Conservation (phyloP, 2,888 invertebrate species). For the Neocrepidodera transversa region DNA sequence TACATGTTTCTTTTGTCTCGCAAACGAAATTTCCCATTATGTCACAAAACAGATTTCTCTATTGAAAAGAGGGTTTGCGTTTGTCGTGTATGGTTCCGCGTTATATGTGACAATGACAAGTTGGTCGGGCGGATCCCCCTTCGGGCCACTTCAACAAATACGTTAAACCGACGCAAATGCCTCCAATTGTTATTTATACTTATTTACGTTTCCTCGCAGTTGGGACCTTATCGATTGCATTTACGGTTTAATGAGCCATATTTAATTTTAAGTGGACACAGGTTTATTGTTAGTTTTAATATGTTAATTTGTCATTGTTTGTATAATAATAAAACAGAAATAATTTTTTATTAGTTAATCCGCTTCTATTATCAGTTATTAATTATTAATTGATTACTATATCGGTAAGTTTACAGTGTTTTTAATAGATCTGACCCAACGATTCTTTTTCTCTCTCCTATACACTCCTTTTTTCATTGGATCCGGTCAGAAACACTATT, state of each 20-base stretch:
- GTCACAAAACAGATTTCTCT: slow-evolving; percentile 37
- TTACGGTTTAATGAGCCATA: neutral
- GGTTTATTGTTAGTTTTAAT: too few species aligned
- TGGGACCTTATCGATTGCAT: neutral
- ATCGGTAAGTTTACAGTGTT: too few species aligned
- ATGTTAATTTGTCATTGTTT: too few species aligned
- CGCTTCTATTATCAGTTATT: too few species aligned
- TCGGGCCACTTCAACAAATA: slow-evolving; percentile 46
- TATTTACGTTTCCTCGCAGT: slow-evolving; percentile 38
- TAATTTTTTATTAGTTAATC: too few species aligned
- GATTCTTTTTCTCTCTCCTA: too few species aligned
- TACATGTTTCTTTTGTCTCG: neutral
- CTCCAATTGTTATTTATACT: slow-evolving; percentile 47
- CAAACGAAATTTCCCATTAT: slow-evolving; percentile 23
- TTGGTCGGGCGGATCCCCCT: slow-evolving; percentile 42
- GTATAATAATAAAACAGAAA: too few species aligned
- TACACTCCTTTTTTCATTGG: too few species aligned
- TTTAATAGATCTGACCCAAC: too few species aligned
- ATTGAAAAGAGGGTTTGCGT: slow-evolving; percentile 41
- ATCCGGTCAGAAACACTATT: too few species aligned
- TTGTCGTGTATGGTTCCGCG: slow-evolving; percentile 38
- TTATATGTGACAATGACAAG: slow-evolving; percentile 48
- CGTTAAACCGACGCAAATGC: slow-evolving; percentile 41
- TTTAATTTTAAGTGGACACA: too few species aligned
- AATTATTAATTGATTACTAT: too few species aligned